Conservation (phyloP, 2,797 vertebrate species). For the Scyliorhinus canicula region DNA sequence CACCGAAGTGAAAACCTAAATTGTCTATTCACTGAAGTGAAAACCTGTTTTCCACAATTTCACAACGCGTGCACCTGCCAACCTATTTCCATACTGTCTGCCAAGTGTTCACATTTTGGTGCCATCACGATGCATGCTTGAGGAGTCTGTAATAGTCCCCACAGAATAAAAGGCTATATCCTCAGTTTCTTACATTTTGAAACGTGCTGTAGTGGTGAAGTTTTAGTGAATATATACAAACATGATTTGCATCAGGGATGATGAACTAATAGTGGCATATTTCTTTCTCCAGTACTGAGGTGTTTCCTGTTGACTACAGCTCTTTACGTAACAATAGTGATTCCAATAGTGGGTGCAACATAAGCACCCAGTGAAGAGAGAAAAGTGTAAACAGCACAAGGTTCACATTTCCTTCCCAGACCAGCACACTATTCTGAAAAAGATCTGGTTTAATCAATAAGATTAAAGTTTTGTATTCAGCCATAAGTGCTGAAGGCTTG, state of each 20-base stretch:
- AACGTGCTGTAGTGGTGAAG: neutral
- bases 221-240: neutral
- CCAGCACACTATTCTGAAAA: neutral
- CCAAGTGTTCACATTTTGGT: neutral
- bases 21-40: neutral
- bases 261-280: neutral
- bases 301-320: no score
- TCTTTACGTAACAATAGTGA: no score
- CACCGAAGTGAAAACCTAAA: neutral
- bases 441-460: neutral
- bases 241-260: neutral
- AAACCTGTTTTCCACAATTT: neutral
- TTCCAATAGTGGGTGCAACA: no score
- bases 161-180: neutral
- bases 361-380: no score
- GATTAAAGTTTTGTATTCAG: neutral
- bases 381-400: neutral
- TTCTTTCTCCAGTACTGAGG: no score
- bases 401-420: neutral
- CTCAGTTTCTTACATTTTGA: neutral
- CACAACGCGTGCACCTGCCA: neutral
- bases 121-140: neutral
- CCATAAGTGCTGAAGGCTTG: neutral
- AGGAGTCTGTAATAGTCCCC: neutral
- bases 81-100: neutral